Base-by-base conservation (phyloP, 2,888 invertebrate species). In the Xylophagus ater region DNA sequence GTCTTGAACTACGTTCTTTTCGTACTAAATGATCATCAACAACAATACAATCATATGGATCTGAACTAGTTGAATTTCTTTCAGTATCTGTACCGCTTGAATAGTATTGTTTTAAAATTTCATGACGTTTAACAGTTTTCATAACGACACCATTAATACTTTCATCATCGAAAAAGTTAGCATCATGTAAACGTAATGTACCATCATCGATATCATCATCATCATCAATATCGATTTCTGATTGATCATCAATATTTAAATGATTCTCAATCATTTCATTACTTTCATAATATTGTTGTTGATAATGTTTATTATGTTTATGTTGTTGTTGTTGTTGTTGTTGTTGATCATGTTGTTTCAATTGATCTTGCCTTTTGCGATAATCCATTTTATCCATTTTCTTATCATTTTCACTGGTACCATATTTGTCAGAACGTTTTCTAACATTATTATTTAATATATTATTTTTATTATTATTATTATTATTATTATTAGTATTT, bases 21-120 rank as follows among this genome's bases (percentile, higher is more conserved):
- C 57, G 59, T 41, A 64, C 65, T 30, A 65, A 51, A 51, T 82
- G 83, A 63, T 87, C 86, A 50, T 86, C 83, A 18, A 87, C 83
- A 36, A 88, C 81, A 49, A 87, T 86, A 56, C 86, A 86, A 56
- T 81, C 81, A 51, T 81, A 79, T 19, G 78, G 79, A 67, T 81
- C 80, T 33, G 79, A 80, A 54, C 78, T 80, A 33, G 78, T 78
- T 34, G 79, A 79, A 58, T 70, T 68, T 26, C 70, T 70, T 49
- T 76, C 78, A 7, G 78, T 75, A 54, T 78, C 78, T 45, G 75
- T 74, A 46, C 69, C 70, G 53, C 70, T 69, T 34, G 66, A 69
- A 44, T 75, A 74, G 56, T 81, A 81, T 59, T 77, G 78, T 53
- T 79, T 79, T 19, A 81, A 62, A 49, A 81, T 81, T 58, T 80